Evolutionary conservation across 2,113 vertebrate species (phyloP), one percentile per base, ranked within the genome.

Genomic region (Pteronura brasiliensis): DNA sequence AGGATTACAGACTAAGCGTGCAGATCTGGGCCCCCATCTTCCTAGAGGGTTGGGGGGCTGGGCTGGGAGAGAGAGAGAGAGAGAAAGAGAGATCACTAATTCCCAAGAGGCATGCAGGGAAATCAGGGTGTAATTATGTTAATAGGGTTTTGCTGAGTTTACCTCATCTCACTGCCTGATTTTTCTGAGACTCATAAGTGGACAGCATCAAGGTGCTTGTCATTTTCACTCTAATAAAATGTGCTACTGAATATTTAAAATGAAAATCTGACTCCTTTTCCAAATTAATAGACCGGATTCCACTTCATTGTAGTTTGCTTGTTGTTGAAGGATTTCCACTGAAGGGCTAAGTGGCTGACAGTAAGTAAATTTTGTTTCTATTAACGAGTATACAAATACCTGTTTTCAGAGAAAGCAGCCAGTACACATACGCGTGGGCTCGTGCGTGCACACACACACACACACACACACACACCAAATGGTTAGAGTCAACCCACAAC

Each of bases 111-210:
- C 93, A 36, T 92, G 93, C 71, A 69, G 96, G 93, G 57, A 98
- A 97, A 98, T 98, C 97, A 97, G 96, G 96, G 85, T 90, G 77
- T 97, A 98, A 98, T 98, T 98, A 98, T 97, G 96, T 97, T 97
- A 98, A 98, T 98, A 18, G 49, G 93, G 96, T 85, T 96, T 96
- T 98, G 91, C 95, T 88, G 95, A 88, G 96, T 98, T 98, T 97
- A 98, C 96, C 97, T 98, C 96, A 4, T 96, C 77, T 98, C 88
- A 82, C 91, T 94, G 97, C 86, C 95, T 98, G 97, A 98, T 98
- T 98, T 98, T 96, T 96, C 96, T 96, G 94, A 96, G 96, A 94
- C 90, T 97, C 97, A 89, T 97, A 98, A 98, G 94, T 98, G 97
- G 97, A 98, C 97, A 98, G 94, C 96, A 97, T 96, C 97, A 98